These are phyloP conservation scores for Temnothorax curvispinosus DNA, from an alignment of 1,140 invertebrate genomes.

Conservation along the genomic window DNA sequence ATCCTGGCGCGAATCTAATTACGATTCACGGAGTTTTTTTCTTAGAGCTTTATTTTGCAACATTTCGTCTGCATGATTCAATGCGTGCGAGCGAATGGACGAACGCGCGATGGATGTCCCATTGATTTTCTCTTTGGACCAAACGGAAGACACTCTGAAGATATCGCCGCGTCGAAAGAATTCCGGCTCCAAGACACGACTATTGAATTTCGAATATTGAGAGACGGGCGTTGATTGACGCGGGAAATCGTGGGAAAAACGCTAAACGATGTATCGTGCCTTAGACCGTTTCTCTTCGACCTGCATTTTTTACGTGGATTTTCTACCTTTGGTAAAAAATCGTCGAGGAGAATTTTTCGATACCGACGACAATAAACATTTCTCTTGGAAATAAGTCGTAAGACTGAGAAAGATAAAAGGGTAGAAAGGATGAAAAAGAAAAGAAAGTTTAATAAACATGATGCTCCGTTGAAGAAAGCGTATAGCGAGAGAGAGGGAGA, in stretches of 20 bases:
- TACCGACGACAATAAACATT: slow-evolving; percentile 3
- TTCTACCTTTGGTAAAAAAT: background rate
- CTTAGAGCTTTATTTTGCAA: background rate
- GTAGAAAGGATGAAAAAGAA: background rate
- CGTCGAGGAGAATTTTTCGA: background rate
- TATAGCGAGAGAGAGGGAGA: background rate
- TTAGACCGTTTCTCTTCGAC: background rate
- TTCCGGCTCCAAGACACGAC: background rate
- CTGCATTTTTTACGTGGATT: too few relatives aligned
- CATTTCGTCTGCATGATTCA: background rate
- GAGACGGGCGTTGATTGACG: background rate
- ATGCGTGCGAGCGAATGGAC: background rate
- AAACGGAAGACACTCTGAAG: background rate
- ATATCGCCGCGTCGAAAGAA: background rate
- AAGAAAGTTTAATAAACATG: slow-evolving; percentile 37
- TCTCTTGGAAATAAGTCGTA: slow-evolving; percentile 23
- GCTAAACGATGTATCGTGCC: background rate
- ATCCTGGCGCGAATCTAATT: background rate
- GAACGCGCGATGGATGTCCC: background rate
- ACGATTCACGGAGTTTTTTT: background rate
- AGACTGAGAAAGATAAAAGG: slow-evolving; percentile 30
- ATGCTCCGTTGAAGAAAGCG: background rate
- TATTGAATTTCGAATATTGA: background rate
- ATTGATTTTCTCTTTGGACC: background rate
- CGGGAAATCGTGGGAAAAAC: background rate